A percentile compares a stretch with the other conserved stretches of the same genome.
phyloP scores from a whole-genome alignment of 2,888 invertebrate genomes.

The Platynereis dumerilii region DNA sequence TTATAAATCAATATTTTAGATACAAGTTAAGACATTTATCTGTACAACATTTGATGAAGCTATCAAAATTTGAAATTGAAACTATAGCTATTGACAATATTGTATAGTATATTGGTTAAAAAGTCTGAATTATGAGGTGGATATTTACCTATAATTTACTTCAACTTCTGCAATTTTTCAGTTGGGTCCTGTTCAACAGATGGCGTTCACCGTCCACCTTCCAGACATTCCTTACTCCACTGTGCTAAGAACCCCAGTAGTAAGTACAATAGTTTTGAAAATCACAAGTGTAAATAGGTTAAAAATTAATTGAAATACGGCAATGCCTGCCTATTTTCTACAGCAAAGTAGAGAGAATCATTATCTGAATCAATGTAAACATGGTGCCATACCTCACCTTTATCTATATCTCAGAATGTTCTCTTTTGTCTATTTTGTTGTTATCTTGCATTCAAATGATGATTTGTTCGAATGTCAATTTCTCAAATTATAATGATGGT shows the following conservation, averaged over 20 bases:
- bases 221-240: conserved; percentile 57
- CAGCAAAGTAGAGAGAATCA: too few relatives aligned
- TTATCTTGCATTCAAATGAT: too few relatives aligned
- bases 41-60: too few relatives aligned
- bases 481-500: too few relatives aligned
- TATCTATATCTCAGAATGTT: too few relatives aligned
- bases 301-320: background rate
- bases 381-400: too few relatives aligned
- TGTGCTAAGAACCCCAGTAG: conserved; percentile 47
- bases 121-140: background rate
- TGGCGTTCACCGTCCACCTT: conserved; percentile 53
- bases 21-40: too few relatives aligned
- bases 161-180: background rate
- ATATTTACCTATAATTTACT: background rate
- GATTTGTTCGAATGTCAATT: too few relatives aligned
- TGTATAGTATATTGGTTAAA: background rate
- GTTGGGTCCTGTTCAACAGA: conserved; percentile 50
- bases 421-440: too few relatives aligned
- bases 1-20: too few relatives aligned
- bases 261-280: conserved; percentile 16
- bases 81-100: background rate
- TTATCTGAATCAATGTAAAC: too few relatives aligned
- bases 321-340: background rate
- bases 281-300: background rate
- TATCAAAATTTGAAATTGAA: background rate